These are phyloP conservation scores for Orthosia incerta DNA, from an alignment of 2,888 invertebrate species.

Conservation along the genomic window DNA sequence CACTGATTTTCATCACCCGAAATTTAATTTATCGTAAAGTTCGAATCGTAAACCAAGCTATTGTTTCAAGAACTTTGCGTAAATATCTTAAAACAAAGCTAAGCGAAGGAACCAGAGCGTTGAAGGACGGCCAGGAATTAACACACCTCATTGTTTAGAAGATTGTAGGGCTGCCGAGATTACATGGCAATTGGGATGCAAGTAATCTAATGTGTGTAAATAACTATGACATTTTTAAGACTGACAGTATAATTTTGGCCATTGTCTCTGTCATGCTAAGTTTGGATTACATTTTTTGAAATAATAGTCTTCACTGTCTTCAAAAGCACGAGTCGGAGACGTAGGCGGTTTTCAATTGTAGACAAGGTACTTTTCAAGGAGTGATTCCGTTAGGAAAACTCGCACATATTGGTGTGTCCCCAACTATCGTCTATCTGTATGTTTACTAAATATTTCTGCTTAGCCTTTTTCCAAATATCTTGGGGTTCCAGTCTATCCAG, in stretches of 20 bases:
- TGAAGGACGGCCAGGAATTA: conserved; percentile 59
- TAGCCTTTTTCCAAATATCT: too few species aligned
- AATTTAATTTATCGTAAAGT: conserved; percentile 38
- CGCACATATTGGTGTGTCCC: too few species aligned
- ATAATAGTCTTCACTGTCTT: too few species aligned
- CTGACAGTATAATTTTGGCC: background rate
- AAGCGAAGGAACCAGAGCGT: conserved; percentile 63
- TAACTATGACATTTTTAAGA: background rate
- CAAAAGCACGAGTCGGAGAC: background rate
- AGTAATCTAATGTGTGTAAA: background rate
- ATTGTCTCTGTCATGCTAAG: background rate
- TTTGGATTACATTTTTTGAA: too few species aligned
- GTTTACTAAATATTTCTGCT: too few species aligned
- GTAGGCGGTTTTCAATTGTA: too few species aligned
- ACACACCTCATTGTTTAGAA: conserved; percentile 61
- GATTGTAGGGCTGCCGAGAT: conserved; percentile 45
- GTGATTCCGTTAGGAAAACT: too few species aligned
- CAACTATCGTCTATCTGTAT: too few species aligned
- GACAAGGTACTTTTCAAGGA: too few species aligned
- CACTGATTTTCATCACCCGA: conserved; percentile 39
- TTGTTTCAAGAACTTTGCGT: conserved; percentile 54
- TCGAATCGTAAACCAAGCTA: conserved; percentile 33
- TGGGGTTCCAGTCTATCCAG: too few species aligned
- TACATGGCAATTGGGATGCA: conserved; percentile 12
- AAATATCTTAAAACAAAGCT: conserved; percentile 58